A percentile compares a stretch with the other conserved stretches of the same genome.
These are phyloP conservation scores for Cavia porcellus DNA, from an alignment of 2,113 vertebrate genomes.

Conservation along the genomic window DNA sequence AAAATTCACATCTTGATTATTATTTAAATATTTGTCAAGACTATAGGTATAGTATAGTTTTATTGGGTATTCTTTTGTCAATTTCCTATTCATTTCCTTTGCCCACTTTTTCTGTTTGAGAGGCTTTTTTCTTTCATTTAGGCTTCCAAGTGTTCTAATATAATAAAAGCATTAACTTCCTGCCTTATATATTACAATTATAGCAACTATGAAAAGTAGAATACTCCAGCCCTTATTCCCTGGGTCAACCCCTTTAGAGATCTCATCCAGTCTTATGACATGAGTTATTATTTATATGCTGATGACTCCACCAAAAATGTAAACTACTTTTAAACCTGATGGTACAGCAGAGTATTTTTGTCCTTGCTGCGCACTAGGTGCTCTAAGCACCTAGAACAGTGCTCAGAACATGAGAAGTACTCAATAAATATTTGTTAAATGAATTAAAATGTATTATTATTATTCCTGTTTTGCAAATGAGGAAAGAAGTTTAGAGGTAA, in stretches of 20 bases:
- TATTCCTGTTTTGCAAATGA: constrained; percentile 6
- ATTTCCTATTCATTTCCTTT: constrained; percentile 33
- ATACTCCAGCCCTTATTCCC: not conserved
- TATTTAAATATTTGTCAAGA: constrained; percentile 22
- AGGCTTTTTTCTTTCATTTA: constrained; percentile 39
- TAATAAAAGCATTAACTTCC: not conserved
- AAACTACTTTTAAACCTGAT: not conserved
- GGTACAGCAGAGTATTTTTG: not conserved
- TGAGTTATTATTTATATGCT: not conserved
- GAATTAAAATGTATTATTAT: not conserved
- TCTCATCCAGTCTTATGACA: not conserved
- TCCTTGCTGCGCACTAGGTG: not conserved
- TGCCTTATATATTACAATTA: constrained; percentile 17
- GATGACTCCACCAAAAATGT: not conserved
- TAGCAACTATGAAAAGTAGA: not conserved
- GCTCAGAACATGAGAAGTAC: not conserved
- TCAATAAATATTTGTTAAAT: constrained; percentile 12
- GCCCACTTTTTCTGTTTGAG: not conserved
- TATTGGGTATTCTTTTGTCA: constrained; percentile 14
- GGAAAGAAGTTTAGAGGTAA: not conserved
- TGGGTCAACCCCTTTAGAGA: not conserved
- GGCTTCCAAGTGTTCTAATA: constrained; percentile 26
- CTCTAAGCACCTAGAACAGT: constrained; percentile 6
- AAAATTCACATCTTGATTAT: not conserved
- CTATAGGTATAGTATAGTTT: not conserved